Evolutionary conservation across 1,140 invertebrate species (phyloP), one percentile per base, ranked within the genome.

Genomic region (Gryllus bimaculatus): DNA sequence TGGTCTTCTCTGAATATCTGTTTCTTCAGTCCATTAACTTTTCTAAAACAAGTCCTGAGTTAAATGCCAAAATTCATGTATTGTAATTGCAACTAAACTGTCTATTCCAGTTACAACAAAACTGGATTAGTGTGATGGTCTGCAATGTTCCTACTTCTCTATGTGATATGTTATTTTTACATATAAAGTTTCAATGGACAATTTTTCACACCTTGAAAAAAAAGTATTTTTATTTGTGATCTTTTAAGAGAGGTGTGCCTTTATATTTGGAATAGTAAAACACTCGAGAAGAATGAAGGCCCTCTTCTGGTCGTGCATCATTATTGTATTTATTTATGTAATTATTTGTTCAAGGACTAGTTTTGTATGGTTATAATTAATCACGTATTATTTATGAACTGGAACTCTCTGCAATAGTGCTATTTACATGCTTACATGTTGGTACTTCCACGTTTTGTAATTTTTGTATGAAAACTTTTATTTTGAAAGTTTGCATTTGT

Each of bases 1-100:
- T 75, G 93, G 94, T 18, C 88, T 94, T 81, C 88, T 94, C 81
- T 94, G n/a, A 77, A 13, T 10, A 13, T 18, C 54, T 13, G 10
- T 66, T 66, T 66, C 54, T 13, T 66, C 10, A 66, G 10, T 18
- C 10, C 18, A 66, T 66, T 66, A 13, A 13, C 54, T 66, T 13
- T 66, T 66, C 10, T 66, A 66, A 13, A 13, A 66, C 26, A 5
- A 39, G 26, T 66, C 18, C 18, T 10, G 54, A 66, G 18, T 66
- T 66, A 18, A 13, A 13, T 66, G 10, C 54, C 54, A 18, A 66
- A 66, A 66, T 66, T 66, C 18, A 10, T 66, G 10, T 66, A 18
- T 66, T 66, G 54, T 66, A 66, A 18, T 66, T 66, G 26, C 26
- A 39, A 39, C 26, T 39, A 39, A 2, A 5, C 26, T 39, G 26